Evolutionary conservation across 2,797 vertebrate genomes (phyloP).

Genomic region (Halcyon leucocephala): DNA sequence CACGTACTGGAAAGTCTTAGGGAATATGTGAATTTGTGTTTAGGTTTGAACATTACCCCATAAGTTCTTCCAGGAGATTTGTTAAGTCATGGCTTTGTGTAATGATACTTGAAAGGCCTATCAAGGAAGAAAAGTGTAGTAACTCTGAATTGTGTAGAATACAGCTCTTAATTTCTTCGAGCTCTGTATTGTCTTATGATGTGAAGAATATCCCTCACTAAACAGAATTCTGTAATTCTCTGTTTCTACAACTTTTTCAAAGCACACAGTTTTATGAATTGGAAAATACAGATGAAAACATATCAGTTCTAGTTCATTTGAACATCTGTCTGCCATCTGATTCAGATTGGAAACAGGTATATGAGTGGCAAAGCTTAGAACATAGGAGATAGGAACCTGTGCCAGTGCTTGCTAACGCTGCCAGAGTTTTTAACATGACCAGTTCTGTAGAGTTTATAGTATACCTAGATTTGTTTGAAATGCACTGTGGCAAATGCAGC

Average conservation of each 20-base stretch:
- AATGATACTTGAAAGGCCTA: not conserved
- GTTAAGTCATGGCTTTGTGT: not conserved
- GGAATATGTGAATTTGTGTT: not conserved
- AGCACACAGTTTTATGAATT: not conserved
- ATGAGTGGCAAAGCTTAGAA: not conserved
- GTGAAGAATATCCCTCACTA: not conserved
- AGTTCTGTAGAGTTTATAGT: not conserved
- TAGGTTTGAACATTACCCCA: not conserved
- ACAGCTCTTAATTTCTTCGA: not conserved
- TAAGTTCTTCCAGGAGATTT: not conserved
- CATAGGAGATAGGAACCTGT: not conserved
- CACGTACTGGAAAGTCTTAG: not conserved
- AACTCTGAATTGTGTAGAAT: not conserved
- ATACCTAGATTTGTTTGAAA: not conserved
- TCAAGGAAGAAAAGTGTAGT: not conserved
- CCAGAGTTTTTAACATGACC: not conserved
- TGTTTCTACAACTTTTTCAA: not conserved
- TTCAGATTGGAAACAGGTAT: not conserved
- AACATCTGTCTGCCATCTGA: not conserved
- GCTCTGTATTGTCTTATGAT: not conserved
- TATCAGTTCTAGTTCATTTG: not conserved
- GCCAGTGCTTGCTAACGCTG: not conserved
- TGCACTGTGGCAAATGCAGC: not conserved
- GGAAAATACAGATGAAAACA: not conserved
- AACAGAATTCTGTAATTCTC: not conserved